phyloP scores from a whole-genome alignment of 2,113 vertebrate species.

The Zosterops lateralis region DNA sequence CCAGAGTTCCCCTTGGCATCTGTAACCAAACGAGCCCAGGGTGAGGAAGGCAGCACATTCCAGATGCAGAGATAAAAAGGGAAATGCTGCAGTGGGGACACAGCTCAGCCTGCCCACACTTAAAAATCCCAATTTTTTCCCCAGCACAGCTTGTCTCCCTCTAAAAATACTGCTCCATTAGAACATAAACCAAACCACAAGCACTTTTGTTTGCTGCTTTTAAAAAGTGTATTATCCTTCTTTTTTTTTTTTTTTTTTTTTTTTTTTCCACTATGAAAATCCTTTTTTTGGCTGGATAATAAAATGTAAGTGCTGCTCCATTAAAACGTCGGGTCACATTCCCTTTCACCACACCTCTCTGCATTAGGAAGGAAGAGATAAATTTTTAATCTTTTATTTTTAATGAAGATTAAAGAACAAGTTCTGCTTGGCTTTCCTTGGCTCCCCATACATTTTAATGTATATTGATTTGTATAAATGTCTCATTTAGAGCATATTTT shows the following conservation, averaged over 20 bases:
- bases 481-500: conserved; percentile 57
- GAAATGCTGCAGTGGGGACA: background rate
- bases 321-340: background rate
- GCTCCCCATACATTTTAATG: conserved; percentile 56
- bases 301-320: background rate
- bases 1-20: background rate
- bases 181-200: background rate
- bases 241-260: background rate
- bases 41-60: background rate
- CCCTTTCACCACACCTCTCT: background rate
- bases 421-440: conserved; percentile 47
- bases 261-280: background rate
- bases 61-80: background rate
- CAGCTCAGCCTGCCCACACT: background rate
- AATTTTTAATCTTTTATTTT: conserved; percentile 52
- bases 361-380: conserved; percentile 36
- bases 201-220: background rate
- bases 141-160: background rate
- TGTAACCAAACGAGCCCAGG: accelerated
- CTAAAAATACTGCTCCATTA: background rate
- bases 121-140: background rate
- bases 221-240: background rate
- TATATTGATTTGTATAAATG: conserved; percentile 60
- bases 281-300: background rate
- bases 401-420: conserved; percentile 49